A percentile compares a stretch with the other conserved stretches of the same genome.
Conservation (phyloP, 1,140 invertebrate genomes). For the Cotesia chilonis region DNA sequence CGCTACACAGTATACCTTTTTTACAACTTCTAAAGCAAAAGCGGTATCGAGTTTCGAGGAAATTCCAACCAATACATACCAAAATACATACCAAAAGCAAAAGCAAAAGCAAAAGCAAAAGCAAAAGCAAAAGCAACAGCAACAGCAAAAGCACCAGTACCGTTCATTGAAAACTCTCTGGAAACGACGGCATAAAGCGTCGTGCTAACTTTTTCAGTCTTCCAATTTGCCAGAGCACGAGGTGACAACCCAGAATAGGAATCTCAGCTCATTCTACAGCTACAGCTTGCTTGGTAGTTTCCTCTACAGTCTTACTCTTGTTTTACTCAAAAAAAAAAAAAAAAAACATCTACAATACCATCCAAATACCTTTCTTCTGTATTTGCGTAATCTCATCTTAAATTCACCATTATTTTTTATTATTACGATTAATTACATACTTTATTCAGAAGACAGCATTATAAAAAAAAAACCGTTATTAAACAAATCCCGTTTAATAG, state of each 20-base stretch:
- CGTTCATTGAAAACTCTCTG: conserved; percentile 29
- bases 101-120: too few relatives aligned
- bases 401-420: too few relatives aligned
- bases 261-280: neutral
- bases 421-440: too few relatives aligned
- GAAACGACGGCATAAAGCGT: conserved; percentile 14
- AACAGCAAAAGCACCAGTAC: neutral
- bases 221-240: conserved; percentile 16
- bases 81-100: neutral
- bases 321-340: neutral
- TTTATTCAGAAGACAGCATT: too few relatives aligned
- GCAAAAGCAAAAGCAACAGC: too few relatives aligned
- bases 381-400: too few relatives aligned
- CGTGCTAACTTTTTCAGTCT: conserved; percentile 26
- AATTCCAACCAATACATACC: conserved; percentile 5
- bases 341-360: too few relatives aligned
- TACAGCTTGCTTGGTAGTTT: neutral
- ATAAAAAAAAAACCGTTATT: too few relatives aligned
- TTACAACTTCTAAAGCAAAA: neutral
- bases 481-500: too few relatives aligned
- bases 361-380: too few relatives aligned
- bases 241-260: neutral
- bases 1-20: neutral
- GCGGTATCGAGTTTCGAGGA: conserved; percentile 27
- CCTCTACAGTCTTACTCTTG: neutral